A percentile compares a stretch with the other conserved stretches of the same genome.
Evolutionary conservation across 2,113 vertebrate species (phyloP).

Genomic region (Grammomys dolichurus): DNA sequence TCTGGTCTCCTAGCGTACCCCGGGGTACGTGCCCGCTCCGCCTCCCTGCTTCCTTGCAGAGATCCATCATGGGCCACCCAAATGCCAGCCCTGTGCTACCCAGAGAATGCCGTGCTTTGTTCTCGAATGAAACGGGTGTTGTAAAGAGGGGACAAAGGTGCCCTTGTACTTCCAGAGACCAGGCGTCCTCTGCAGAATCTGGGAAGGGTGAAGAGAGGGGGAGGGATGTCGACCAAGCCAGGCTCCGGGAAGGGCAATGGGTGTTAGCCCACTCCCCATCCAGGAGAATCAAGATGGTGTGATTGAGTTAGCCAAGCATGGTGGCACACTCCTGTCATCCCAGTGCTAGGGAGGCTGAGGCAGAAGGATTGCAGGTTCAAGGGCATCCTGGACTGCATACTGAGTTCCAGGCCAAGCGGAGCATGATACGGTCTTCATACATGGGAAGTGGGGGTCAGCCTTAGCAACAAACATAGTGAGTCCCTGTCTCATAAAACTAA

Average conservation of each 20-base stretch:
- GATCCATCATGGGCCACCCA: background rate
- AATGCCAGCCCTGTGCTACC: background rate
- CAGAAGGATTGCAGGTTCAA: background rate
- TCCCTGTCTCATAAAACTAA: background rate
- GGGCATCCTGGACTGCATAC: background rate
- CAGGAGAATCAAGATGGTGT: background rate
- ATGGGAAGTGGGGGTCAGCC: background rate
- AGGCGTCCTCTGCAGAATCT: background rate
- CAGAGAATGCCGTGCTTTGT: conserved; percentile 68
- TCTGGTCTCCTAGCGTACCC: background rate
- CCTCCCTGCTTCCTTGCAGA: background rate
- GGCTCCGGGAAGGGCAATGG: background rate
- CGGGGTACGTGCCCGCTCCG: background rate
- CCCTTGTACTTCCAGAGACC: conserved; percentile 55
- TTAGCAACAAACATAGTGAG: background rate
- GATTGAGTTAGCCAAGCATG: background rate
- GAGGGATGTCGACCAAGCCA: accelerated
- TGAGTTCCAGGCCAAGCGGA: background rate
- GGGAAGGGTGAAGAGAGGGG: background rate
- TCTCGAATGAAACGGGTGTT: conserved; percentile 17
- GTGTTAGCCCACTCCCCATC: background rate
- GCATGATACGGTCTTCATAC: background rate
- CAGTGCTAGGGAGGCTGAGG: background rate
- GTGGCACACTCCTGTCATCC: background rate
- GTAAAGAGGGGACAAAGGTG: conserved; percentile 51